Evolutionary conservation across 2,113 vertebrate species (phyloP).

Genomic region (Rynchops niger): DNA sequence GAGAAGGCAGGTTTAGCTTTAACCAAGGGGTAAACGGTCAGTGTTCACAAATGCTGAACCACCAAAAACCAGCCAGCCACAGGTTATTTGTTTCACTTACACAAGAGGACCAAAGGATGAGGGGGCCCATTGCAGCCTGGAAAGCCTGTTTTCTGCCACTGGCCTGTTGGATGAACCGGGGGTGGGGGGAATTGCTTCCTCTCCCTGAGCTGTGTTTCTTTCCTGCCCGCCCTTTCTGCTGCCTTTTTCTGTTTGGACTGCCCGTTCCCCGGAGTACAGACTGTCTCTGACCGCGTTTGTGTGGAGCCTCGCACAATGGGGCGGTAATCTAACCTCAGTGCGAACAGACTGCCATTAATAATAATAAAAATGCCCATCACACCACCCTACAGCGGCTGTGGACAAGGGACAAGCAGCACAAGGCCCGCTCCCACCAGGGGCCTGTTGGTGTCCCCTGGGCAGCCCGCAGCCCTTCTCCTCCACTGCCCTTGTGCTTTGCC

Average conservation of each 20-base stretch:
- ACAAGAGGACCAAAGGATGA: constrained; percentile 38
- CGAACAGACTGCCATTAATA: constrained; percentile 17
- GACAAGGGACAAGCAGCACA: not conserved
- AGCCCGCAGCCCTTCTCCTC: not conserved
- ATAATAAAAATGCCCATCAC: constrained; percentile 42
- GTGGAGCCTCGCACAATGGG: constrained; percentile 29
- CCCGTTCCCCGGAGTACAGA: constrained; percentile 9
- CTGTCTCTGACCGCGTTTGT: constrained; percentile 2
- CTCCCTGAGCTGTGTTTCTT: not conserved
- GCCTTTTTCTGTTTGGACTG: constrained; percentile 1
- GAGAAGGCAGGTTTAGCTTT: constrained; percentile 58
- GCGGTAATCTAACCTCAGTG: constrained; percentile 23
- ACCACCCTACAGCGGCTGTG: not conserved
- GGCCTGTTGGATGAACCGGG: not conserved
- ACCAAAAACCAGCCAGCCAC: constrained; percentile 20
- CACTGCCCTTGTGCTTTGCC: not conserved
- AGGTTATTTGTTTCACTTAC: constrained; percentile 34
- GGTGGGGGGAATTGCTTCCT: not conserved
- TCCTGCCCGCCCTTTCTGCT: not conserved
- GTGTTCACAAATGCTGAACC: constrained; percentile 55
- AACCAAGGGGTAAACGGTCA: constrained; percentile 60
- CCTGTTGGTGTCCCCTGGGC: not conserved
- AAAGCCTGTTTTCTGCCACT: not conserved
- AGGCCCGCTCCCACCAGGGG: not conserved
- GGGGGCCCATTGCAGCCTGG: not conserved